Conservation (phyloP, 2,888 invertebrate genomes). For the Digitonthophagus gazella region DNA sequence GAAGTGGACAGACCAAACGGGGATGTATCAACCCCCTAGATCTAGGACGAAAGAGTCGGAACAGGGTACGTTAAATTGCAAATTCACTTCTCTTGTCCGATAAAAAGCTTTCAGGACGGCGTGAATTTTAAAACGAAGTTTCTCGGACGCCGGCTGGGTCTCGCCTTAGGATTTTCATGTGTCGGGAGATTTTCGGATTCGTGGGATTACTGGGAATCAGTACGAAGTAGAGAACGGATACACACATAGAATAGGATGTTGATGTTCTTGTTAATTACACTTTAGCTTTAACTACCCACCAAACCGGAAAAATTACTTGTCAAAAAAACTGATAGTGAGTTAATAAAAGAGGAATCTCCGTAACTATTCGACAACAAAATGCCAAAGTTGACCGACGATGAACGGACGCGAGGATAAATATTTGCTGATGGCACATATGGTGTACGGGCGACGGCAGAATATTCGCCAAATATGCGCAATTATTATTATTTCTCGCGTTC, state of each 20-base stretch:
- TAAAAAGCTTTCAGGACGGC: slow-evolving; percentile 49
- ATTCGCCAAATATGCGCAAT: slow-evolving; percentile 27
- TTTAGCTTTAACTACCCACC: too few relatives aligned
- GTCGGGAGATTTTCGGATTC: neutral
- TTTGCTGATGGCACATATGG: slow-evolving; percentile 5
- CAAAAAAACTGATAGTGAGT: too few relatives aligned
- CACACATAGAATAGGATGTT: too few relatives aligned
- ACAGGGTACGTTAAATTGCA: slow-evolving; percentile 46
- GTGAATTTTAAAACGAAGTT: slow-evolving; percentile 48
- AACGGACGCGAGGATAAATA: neutral
- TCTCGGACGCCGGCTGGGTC: slow-evolving; percentile 9
- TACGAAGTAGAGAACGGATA: neutral
- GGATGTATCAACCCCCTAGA: slow-evolving; percentile 28
- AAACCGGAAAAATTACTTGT: too few relatives aligned
- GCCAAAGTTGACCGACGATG: neutral
- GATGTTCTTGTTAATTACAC: too few relatives aligned
- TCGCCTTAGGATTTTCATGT: neutral
- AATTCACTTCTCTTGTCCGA: slow-evolving; percentile 55
- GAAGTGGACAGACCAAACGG: slow-evolving; percentile 38
- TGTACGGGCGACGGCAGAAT: slow-evolving; percentile 12
- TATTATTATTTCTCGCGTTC: slow-evolving; percentile 22
- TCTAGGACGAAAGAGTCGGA: slow-evolving; percentile 35
- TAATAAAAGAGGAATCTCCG: neutral
- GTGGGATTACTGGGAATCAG: neutral
- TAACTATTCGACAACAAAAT: neutral